phyloP scores from a whole-genome alignment of 1,140 invertebrate genomes.

The Anagrus nilaparvatae region DNA sequence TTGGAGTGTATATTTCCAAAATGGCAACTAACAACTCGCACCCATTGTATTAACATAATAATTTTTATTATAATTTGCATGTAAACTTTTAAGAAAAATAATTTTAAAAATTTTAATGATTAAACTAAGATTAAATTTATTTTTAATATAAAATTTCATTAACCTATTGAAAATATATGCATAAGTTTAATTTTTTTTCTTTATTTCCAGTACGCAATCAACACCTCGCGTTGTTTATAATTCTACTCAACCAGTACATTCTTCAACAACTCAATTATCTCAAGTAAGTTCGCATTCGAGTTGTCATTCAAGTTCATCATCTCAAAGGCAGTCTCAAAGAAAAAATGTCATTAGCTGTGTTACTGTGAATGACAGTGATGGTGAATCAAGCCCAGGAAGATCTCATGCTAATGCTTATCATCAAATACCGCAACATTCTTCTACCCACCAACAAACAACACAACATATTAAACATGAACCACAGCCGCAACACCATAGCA shows the following conservation, averaged over 20 bases:
- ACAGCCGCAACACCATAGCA: constrained; percentile 41
- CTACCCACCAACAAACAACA: constrained; percentile 35
- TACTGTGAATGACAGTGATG: constrained; percentile 71
- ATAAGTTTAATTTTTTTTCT: constrained; percentile 3
- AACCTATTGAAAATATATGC: constrained; percentile 14
- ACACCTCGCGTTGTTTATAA: constrained; percentile 34
- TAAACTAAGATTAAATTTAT: no score
- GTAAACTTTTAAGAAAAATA: no score
- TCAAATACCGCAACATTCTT: constrained; percentile 33
- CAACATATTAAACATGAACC: constrained; percentile 49
- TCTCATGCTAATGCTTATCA: constrained; percentile 35
- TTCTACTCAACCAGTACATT: constrained; percentile 23
- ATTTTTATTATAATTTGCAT: no score
- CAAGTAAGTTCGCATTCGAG: constrained; percentile 24
- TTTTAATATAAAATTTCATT: no score
- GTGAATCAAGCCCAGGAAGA: constrained; percentile 52
- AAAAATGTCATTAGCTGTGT: constrained; percentile 73
- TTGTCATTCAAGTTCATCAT: constrained; percentile 21
- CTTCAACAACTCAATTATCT: constrained; percentile 23
- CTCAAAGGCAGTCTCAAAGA: constrained; percentile 33
- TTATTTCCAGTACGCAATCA: constrained; percentile 35
- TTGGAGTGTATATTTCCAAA: constrained; percentile 17
- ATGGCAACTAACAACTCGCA: constrained; percentile 19
- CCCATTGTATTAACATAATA: neutral
- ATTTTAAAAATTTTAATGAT: no score